These are phyloP conservation scores for Formicarius rufipectus DNA, from an alignment of 2,113 vertebrate species.

Conservation along the genomic window DNA sequence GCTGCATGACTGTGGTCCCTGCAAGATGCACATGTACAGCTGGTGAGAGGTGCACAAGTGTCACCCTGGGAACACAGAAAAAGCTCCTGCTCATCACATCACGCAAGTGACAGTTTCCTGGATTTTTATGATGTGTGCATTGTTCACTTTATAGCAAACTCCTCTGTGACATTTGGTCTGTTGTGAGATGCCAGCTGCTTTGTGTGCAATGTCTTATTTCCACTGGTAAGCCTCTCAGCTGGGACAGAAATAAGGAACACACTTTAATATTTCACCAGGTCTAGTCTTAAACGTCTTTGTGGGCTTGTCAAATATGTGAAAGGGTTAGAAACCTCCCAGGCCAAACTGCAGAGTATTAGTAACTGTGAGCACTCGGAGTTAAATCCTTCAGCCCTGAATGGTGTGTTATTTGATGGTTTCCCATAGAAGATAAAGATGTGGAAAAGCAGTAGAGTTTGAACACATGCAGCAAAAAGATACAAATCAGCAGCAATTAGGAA, in stretches of 20 bases:
- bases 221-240: not conserved
- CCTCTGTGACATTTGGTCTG: not conserved
- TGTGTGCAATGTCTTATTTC: not conserved
- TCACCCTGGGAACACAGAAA: not conserved
- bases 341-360: not conserved
- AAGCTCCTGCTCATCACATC: not conserved
- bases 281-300: not conserved
- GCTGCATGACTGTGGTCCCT: rapidly evolving
- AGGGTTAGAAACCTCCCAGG: not conserved
- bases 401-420: not conserved
- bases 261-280: not conserved
- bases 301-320: not conserved
- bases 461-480: not conserved
- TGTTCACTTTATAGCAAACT: not conserved
- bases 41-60: not conserved
- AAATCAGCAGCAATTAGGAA: slow-evolving; percentile 36
- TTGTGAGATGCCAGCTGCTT: too few relatives aligned
- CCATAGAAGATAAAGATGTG: not conserved
- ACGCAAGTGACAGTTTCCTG: not conserved
- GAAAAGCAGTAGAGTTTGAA: not conserved
- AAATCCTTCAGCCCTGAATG: not conserved
- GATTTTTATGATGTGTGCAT: not conserved
- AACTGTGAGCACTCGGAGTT: not conserved
- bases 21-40: rapidly evolving
- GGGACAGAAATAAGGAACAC: not conserved